Percentiles rank a stretch among this genome's conserved stretches.
phyloP scores from a whole-genome alignment of 2,888 invertebrate species.

The Torymus auratus region DNA sequence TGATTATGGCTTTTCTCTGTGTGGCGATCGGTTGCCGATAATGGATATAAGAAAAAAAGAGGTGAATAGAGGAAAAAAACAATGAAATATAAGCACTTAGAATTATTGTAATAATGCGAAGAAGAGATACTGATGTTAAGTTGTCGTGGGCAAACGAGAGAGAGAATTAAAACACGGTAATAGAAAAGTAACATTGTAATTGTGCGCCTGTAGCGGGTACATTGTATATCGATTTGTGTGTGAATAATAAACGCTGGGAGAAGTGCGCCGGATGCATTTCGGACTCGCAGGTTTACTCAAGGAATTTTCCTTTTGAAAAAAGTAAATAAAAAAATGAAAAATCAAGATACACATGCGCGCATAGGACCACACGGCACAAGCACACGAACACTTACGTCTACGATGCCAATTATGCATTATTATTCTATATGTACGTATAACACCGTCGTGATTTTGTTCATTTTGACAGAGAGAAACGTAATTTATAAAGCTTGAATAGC shows the following conservation, averaged over 20 bases:
- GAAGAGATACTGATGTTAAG: slow-evolving; percentile 42
- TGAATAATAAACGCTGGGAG: slow-evolving; percentile 28
- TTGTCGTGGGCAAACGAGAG: slow-evolving; percentile 42
- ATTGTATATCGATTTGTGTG: slow-evolving; percentile 33
- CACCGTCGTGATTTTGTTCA: slow-evolving; percentile 50
- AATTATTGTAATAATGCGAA: slow-evolving; percentile 51
- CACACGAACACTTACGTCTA: slow-evolving; percentile 42
- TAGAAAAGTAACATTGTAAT: slow-evolving; percentile 44
- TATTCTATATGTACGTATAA: slow-evolving; percentile 40
- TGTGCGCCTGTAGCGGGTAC: slow-evolving; percentile 42
- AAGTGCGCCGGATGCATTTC: slow-evolving; percentile 59
- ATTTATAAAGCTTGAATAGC: slow-evolving; percentile 44
- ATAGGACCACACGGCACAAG: slow-evolving; percentile 31
- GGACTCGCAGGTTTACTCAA: slow-evolving; percentile 33
- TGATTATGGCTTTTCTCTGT: slow-evolving; percentile 52
- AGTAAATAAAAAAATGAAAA: slow-evolving; percentile 16
- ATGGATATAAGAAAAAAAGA: slow-evolving; percentile 42
- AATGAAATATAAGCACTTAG: slow-evolving; percentile 48
- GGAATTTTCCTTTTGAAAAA: slow-evolving; percentile 38
- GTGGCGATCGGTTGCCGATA: slow-evolving; percentile 51
- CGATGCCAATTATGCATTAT: slow-evolving; percentile 50
- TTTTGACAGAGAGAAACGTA: slow-evolving; percentile 54
- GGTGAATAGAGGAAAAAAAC: slow-evolving; percentile 1
- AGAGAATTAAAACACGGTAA: slow-evolving; percentile 25
- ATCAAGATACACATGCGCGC: slow-evolving; percentile 20